These are phyloP conservation scores for Eumacrocentrus americanus DNA, from an alignment of 2,888 invertebrate genomes.

Conservation along the genomic window DNA sequence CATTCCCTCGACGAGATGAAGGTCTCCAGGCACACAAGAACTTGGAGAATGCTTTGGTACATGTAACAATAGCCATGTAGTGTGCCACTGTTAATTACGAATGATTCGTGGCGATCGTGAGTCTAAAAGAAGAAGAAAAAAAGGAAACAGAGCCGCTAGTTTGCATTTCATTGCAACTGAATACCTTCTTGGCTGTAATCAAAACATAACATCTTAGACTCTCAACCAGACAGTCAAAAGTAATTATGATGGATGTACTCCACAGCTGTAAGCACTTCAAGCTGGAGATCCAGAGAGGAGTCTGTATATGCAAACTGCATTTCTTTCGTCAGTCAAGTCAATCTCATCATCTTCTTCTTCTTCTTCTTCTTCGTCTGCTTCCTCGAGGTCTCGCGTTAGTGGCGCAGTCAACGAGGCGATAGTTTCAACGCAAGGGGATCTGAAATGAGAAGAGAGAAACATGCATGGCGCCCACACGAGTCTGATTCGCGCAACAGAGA, in stretches of 20 bases:
- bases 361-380: constrained; percentile 17
- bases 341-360: constrained; percentile 20
- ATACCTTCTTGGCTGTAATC: background rate
- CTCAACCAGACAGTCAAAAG: background rate
- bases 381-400: constrained; percentile 31
- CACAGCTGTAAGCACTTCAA: background rate
- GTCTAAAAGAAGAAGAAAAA: too few relatives aligned
- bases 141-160: too few relatives aligned
- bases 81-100: too few relatives aligned
- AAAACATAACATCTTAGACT: constrained; percentile 5
- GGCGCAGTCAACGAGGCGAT: constrained; percentile 29
- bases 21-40: too few relatives aligned
- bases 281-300: background rate
- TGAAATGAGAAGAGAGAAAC: constrained; percentile 27
- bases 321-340: constrained; percentile 23
- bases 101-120: too few relatives aligned
- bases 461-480: constrained; percentile 43
- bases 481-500: constrained; percentile 44
- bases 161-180: too few relatives aligned
- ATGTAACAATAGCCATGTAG: too few relatives aligned
- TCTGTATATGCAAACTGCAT: constrained; percentile 1
- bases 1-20: too few relatives aligned
- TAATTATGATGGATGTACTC: background rate
- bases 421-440: constrained; percentile 26
- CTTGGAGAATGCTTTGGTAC: too few relatives aligned